Conservation (phyloP, 2,113 vertebrate species). For the Dasypus novemcinctus region DNA sequence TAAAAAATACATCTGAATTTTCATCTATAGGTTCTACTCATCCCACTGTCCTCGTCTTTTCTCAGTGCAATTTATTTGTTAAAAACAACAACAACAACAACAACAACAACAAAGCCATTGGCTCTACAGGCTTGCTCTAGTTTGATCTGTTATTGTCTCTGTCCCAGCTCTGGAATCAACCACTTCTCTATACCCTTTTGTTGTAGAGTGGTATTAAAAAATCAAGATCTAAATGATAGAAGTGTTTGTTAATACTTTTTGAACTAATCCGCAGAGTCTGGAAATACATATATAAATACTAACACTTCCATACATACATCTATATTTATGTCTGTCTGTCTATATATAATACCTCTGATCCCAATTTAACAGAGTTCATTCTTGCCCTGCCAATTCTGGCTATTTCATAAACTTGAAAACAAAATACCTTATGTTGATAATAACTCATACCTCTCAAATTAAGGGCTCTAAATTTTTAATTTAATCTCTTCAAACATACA, state of each 20-base stretch:
- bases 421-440: not conserved
- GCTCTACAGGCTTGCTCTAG: not conserved
- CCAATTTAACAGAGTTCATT: not conserved
- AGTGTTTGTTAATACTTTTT: not conserved
- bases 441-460: not conserved
- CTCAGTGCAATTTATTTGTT: not conserved
- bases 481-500: not conserved
- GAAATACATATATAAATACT: not conserved
- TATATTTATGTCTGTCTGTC: not conserved
- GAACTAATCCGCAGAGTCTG: not conserved
- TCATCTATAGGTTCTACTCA: not conserved
- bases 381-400: not conserved
- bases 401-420: not conserved
- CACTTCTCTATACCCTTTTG: not conserved
- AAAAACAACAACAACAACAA: not conserved
- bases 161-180: not conserved
- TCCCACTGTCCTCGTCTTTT: not conserved
- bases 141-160: not conserved
- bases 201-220: not conserved
- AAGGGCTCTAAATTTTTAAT: not conserved
- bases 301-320: not conserved
- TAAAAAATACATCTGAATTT: not conserved
- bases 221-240: not conserved
- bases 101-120: too few species aligned
- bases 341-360: not conserved